phyloP scores from a whole-genome alignment of 2,888 invertebrate genomes.

The Mystacides longicornis region DNA sequence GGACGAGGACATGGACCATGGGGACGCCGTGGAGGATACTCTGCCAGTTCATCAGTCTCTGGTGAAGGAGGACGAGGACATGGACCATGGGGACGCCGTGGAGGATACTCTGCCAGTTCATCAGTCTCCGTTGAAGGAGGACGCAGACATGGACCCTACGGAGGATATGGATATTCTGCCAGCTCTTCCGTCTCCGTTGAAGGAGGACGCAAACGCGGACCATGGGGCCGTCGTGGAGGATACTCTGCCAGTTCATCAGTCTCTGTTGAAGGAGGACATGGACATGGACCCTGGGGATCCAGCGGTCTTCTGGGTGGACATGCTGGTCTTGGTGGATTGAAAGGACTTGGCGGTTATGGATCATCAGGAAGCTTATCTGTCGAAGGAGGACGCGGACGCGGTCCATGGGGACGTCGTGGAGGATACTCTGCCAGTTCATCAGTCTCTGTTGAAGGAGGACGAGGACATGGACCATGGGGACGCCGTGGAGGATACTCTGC shows the following conservation, averaged over 20 bases:
- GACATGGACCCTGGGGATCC: constrained; percentile 1
- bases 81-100: constrained; percentile 6
- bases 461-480: constrained; percentile 6
- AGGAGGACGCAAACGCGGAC: constrained; percentile 3
- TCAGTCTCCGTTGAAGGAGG: constrained; percentile 8
- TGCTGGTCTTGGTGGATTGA: background rate
- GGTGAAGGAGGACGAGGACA: constrained; percentile 2
- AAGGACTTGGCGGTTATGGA: background rate
- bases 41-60: background rate
- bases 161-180: constrained; percentile 5
- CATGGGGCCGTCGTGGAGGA: constrained; percentile 4
- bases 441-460: constrained; percentile 11
- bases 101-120: background rate
- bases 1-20: constrained; percentile 7
- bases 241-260: constrained; percentile 1
- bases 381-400: background rate
- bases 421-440: background rate
- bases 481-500: constrained; percentile 1
- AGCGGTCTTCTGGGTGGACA: background rate
- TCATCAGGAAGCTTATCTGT: background rate
- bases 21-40: constrained; percentile 7
- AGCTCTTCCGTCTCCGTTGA: constrained; percentile 1
- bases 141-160: background rate
- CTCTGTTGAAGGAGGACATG: constrained; percentile 5
- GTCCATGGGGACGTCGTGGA: background rate